Evolutionary conservation across 2,113 vertebrate genomes (phyloP).

Genomic region (Merops nubicus): DNA sequence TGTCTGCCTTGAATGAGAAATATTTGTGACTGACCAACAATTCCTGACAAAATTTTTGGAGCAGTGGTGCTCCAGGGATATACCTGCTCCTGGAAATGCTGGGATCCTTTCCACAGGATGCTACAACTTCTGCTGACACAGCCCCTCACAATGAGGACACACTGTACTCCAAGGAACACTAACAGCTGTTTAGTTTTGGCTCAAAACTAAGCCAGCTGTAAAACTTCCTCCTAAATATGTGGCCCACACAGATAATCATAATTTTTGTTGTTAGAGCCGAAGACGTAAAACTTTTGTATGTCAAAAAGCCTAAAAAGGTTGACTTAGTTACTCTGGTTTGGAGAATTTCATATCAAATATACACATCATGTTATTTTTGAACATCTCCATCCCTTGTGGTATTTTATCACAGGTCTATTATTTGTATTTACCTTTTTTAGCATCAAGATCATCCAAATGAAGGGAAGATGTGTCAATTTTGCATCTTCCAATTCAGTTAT

Average conservation of each 20-base stretch:
- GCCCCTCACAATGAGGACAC: not conserved
- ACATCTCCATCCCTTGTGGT: not conserved
- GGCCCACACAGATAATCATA: not conserved
- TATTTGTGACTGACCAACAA: not conserved
- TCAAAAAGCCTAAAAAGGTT: not conserved
- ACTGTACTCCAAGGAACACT: not conserved
- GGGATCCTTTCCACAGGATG: not conserved
- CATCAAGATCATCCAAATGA: not conserved
- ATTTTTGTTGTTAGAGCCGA: not conserved
- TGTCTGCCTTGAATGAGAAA: too few species aligned
- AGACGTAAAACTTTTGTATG: not conserved
- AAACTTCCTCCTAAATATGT: not conserved
- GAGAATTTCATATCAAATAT: not conserved
- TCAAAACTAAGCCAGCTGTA: not conserved
- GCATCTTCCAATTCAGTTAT: not conserved
- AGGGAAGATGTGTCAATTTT: not conserved
- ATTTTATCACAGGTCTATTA: not conserved
- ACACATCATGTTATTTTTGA: not conserved
- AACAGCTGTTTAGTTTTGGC: not conserved
- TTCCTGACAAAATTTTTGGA: not conserved
- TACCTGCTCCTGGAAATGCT: not conserved
- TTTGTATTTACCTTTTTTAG: not conserved
- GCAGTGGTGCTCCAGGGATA: not conserved
- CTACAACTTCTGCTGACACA: not conserved
- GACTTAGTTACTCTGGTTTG: not conserved